phyloP scores from a whole-genome alignment of 2,888 invertebrate genomes.

The Ochropacha duplaris region DNA sequence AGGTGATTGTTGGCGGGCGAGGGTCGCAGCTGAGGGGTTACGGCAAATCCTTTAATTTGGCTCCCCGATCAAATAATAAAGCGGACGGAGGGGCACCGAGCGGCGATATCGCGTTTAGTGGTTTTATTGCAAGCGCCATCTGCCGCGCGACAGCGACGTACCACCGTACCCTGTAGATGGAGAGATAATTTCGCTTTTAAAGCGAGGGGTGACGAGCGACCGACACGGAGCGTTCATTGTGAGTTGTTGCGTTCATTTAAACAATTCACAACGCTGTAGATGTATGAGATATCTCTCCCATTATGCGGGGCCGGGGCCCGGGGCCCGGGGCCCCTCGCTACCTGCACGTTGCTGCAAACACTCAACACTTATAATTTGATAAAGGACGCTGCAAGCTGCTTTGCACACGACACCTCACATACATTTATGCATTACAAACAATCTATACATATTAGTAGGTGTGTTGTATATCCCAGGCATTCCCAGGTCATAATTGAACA shows the following conservation, averaged over 20 bases:
- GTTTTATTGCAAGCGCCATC: conserved; percentile 83
- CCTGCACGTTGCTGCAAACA: conserved; percentile 57
- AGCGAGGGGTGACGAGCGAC: conserved; percentile 50
- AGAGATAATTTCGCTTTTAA: conserved; percentile 79
- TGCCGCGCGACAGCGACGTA: conserved; percentile 60
- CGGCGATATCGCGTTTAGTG: conserved; percentile 82
- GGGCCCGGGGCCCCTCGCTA: conserved; percentile 55
- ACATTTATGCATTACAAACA: no score
- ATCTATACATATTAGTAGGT: no score
- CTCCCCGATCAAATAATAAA: conserved; percentile 83
- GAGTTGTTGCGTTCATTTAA: conserved; percentile 74
- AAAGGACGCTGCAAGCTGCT: conserved; percentile 42
- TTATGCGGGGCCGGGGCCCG: conserved; percentile 59
- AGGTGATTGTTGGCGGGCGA: conserved; percentile 81
- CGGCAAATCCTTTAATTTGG: conserved; percentile 82
- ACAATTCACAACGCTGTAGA: conserved; percentile 72
- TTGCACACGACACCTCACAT: conserved; percentile 7
- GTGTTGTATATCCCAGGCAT: no score
- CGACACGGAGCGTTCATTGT: conserved; percentile 60
- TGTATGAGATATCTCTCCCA: conserved; percentile 61
- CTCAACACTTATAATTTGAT: conserved; percentile 60
- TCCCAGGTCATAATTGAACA: no score
- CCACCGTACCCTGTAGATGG: conserved; percentile 65
- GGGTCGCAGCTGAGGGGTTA: conserved; percentile 77
- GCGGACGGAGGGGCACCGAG: conserved; percentile 71